Evolutionary conservation across 2,888 invertebrate genomes (phyloP), one percentile per base, ranked within the genome.

Genomic region (Acanthosoma haemorrhoidale): DNA sequence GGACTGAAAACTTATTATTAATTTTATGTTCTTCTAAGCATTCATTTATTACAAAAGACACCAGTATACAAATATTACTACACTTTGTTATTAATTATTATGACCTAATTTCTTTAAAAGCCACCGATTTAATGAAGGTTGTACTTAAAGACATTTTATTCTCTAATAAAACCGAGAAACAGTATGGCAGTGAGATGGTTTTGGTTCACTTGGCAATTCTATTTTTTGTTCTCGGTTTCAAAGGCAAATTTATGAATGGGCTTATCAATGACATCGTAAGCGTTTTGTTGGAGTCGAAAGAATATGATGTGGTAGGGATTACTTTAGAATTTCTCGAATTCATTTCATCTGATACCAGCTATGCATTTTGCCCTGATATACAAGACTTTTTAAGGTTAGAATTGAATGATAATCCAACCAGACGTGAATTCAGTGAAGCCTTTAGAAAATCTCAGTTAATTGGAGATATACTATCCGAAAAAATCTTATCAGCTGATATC

Each of bases 11-110:
- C 11, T 21, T 69, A 18, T 5, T 63, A 3, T 11, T 32, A 2
- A 43, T 36, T 21, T 25, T 73, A 13, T 43, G 9, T 13, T 31
- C 51, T 16, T 4, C 11, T 16, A 67, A 71, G 8, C 60, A 39
- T 38, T 70, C 70, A 18, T 70, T 18, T 34, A 39, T 73, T 34
- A 32, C 68, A 2, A 73, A 70, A 68, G 58, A 70, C 4, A 36
- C 73, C 5, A 69, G 68, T 43, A 39, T 69, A 18, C 67, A 68
- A 2, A 69, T 72, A n/a, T 16, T 72, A 31, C 58, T 71, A 64
- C 69, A 71, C 11, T 72, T 70, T 43, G 25, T 61, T 25, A 36
- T 60, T 4, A 32, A 36, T 15, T 72, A 57, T 64, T 71, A 39
- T 38, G 16, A 38, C 16, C 18, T 36, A 11, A 29, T 73, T 9